Evolutionary conservation across 2,888 invertebrate species (phyloP).

Genomic region (Drosophila lacicola): DNA sequence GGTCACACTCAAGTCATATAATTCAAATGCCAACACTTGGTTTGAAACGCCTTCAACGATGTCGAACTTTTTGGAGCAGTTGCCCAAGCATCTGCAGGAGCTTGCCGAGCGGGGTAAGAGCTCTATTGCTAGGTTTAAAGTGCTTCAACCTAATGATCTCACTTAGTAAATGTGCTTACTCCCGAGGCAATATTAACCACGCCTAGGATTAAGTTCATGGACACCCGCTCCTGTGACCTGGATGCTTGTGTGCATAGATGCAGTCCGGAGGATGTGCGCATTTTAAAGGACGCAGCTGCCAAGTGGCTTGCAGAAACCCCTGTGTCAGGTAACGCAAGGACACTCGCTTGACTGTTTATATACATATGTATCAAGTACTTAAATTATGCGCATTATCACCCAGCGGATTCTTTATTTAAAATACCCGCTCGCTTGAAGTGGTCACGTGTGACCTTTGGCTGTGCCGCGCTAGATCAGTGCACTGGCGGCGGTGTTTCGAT

Average conservation of each 20-base stretch:
- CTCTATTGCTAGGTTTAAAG: not conserved
- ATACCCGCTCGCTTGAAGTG: constrained; percentile 71
- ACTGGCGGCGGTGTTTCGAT: constrained; percentile 88
- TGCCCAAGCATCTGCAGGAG: constrained; percentile 70
- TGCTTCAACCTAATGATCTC: constrained; percentile 22
- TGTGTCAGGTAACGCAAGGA: constrained; percentile 55
- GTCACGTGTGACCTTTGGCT: constrained; percentile 86
- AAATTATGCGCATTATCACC: not conserved
- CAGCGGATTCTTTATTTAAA: constrained; percentile 66
- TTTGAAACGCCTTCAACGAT: constrained; percentile 43
- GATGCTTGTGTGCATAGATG: constrained; percentile 61
- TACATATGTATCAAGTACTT: not conserved
- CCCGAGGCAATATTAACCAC: constrained; percentile 77
- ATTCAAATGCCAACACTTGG: constrained; percentile 35
- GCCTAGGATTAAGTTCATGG: constrained; percentile 67
- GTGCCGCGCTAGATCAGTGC: constrained; percentile 86
- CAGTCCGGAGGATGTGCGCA: constrained; percentile 79
- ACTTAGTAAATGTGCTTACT: constrained; percentile 74
- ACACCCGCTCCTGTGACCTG: constrained; percentile 51
- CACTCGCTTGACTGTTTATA: not conserved
- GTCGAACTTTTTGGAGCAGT: constrained; percentile 76
- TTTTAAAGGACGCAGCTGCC: constrained; percentile 82
- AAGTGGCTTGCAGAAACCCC: constrained; percentile 78
- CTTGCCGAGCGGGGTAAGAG: constrained; percentile 74
- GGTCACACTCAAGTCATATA: constrained; percentile 41